Conservation (phyloP, 1,140 invertebrate species). For the Sitobion miscanthi region DNA sequence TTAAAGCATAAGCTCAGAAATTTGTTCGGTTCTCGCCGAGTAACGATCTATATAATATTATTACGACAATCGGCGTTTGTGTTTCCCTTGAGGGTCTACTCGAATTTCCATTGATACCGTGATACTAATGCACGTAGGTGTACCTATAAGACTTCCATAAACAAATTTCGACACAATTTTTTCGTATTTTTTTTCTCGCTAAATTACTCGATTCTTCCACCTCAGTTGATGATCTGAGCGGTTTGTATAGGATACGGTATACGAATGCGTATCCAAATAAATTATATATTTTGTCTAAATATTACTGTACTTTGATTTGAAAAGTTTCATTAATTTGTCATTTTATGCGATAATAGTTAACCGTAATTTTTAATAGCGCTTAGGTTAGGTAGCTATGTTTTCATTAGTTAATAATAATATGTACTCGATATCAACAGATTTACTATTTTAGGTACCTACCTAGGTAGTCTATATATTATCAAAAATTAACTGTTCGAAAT, state of each 20-base stretch:
- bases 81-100: neutral
- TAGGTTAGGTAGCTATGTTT: neutral
- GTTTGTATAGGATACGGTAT: neutral
- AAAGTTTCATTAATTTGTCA: constrained; percentile 20
- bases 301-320: neutral
- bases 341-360: neutral
- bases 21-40: neutral
- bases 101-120: neutral
- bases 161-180: neutral
- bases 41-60: neutral
- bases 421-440: too few species aligned
- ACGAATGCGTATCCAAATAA: neutral
- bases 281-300: neutral
- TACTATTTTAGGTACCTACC: too few species aligned
- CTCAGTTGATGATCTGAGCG: neutral
- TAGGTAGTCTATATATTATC: neutral
- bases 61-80: neutral
- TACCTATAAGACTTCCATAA: neutral
- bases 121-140: too few species aligned
- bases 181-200: neutral
- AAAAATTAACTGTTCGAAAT: neutral
- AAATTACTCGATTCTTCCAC: neutral
- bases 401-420: neutral
- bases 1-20: neutral
- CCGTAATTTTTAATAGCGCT: neutral